Conservation (phyloP, 2,113 vertebrate genomes). For the Callaeas wilsoni region DNA sequence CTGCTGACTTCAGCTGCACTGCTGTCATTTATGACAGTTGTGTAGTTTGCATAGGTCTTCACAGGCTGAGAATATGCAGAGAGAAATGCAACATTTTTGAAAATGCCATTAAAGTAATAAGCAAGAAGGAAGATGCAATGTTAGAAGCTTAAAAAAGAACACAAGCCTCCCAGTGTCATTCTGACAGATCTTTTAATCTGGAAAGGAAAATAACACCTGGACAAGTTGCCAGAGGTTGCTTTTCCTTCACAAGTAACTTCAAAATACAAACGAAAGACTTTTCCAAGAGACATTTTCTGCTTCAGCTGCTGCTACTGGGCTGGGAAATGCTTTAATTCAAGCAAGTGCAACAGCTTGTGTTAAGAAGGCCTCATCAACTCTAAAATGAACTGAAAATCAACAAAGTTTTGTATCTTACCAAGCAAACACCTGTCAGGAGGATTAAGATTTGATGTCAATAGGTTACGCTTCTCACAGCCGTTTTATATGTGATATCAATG, state of each 20-base stretch:
- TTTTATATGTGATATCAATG: neutral
- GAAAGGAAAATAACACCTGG: neutral
- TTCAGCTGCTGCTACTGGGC: neutral
- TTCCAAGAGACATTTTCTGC: neutral
- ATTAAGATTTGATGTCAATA: neutral
- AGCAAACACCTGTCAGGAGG: neutral
- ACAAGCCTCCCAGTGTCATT: neutral
- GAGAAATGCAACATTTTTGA: neutral
- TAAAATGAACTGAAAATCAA: neutral
- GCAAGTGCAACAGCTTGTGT: neutral
- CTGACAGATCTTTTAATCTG: neutral
- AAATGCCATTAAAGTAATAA: neutral
- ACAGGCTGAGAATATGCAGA: neutral
- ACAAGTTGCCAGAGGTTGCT: neutral
- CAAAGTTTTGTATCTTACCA: neutral
- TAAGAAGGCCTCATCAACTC: neutral
- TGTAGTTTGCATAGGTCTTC: neutral
- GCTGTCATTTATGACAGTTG: neutral
- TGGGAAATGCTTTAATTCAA: neutral
- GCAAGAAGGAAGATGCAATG: neutral
- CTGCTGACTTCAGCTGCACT: neutral
- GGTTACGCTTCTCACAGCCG: neutral
- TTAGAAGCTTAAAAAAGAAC: neutral
- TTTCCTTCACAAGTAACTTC: neutral
- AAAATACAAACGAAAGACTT: neutral